Conservation (phyloP, 2,113 vertebrate genomes). For the Mystacornis crossleyi region DNA sequence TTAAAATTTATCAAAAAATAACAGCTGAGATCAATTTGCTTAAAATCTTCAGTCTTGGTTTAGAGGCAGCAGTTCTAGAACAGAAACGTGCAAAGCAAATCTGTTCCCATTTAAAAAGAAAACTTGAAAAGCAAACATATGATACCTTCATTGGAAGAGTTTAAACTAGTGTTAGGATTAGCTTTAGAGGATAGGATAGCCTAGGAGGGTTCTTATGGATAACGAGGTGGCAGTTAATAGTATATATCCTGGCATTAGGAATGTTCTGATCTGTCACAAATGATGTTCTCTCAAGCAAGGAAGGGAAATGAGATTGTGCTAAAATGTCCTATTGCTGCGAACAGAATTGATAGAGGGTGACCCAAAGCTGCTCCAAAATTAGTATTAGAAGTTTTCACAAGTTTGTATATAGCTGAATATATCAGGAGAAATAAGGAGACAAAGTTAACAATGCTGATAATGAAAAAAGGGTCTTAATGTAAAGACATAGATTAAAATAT, state of each 20-base stretch:
- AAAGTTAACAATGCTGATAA: neutral
- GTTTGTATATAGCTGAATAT: neutral
- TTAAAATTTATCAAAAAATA: neutral
- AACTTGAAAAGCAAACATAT: neutral
- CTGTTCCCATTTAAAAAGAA: neutral
- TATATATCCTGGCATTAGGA: neutral
- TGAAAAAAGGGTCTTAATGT: neutral
- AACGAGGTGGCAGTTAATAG: neutral
- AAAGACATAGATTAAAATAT: neutral
- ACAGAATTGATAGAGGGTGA: accelerated
- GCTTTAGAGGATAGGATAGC: neutral
- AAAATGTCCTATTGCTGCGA: neutral
- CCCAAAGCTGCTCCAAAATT: neutral
- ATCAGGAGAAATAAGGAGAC: neutral
- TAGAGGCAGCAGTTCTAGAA: neutral
- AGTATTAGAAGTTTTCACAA: neutral
- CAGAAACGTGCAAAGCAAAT: neutral
- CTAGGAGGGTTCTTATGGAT: neutral
- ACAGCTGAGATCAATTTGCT: neutral
- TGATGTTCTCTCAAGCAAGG: neutral
- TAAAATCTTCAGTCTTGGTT: neutral
- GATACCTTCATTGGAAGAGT: neutral
- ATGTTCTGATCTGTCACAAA: neutral
- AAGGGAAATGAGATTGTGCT: neutral
- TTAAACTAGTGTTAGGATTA: neutral